Evolutionary conservation across 2,113 vertebrate species (phyloP), one percentile per base, ranked within the genome.

Genomic region (Atractosteus spatula): DNA sequence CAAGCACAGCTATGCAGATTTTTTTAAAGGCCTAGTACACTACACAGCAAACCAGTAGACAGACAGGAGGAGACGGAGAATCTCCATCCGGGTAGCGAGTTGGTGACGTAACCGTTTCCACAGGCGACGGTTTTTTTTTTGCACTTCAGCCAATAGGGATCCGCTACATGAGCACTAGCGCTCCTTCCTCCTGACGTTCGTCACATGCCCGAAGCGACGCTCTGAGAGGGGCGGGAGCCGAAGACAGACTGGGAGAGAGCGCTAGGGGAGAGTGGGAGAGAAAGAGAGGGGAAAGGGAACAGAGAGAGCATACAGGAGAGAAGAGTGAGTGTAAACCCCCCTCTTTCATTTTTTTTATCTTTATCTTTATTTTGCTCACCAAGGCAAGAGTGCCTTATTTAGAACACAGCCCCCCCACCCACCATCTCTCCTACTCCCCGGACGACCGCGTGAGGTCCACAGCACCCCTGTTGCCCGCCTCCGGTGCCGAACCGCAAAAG

Each of bases 71-170:
- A 41, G 10, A 4, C 41, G 17, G 57, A 65, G 73, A 66, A 64
- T 71, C 62, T 74, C 68, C 57, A 68, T 74, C 69, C 72, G 71
- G 68, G 77, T 73, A 70, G 76, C 76, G 68, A 67, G 73, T 66
- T 75, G 74, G 78, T 89, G 87, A 92, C 91, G 89, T 90, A 83
- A 86, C 82, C 82, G 89, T 90, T 90, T 90, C 86, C 86, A 90
- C 83, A 81, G 83, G 89, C 88, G 86, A 91, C 84, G 86, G 86
- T 87, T 86, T 59, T 59, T 59, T 59, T 59, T 59, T 14, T 10
- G 72, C 81, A 59, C 56, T 74, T 85, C 14, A 86, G 55, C 91
- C 90, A 93, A 93, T 93, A 75, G 85, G 80, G 84, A 85, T 84
- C 80, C 81, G 56, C n/a, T 8, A 84, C 83, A 82, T 81, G 68